phyloP scores from a whole-genome alignment of 2,113 vertebrate genomes.

The Columbina picui region DNA sequence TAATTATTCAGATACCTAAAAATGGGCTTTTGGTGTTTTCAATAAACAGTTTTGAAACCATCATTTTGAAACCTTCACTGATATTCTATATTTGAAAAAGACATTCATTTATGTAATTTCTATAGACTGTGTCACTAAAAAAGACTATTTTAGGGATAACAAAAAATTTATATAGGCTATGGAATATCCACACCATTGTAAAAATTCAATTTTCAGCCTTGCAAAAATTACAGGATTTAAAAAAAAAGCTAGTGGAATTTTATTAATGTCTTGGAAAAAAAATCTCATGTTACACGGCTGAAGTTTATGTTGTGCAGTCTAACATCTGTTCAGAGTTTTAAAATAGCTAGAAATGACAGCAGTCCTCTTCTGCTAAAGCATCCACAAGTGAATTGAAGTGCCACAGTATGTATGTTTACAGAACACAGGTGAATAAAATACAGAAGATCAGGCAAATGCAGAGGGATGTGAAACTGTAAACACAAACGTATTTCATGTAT shows the following conservation, averaged over 20 bases:
- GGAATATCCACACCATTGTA: neutral
- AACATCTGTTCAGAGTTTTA: conserved; percentile 39
- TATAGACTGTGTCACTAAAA: neutral
- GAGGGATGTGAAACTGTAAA: neutral
- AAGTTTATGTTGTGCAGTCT: neutral
- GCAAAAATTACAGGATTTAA: neutral
- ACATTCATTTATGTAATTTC: neutral
- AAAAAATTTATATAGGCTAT: neutral
- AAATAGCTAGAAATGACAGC: conserved; percentile 30
- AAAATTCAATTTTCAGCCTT: neutral
- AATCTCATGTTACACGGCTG: neutral
- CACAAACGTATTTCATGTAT: neutral
- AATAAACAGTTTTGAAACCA: neutral
- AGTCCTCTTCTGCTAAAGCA: neutral
- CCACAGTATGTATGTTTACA: conserved; percentile 2
- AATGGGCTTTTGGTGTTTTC: neutral
- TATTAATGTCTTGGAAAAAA: neutral
- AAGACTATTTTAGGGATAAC: neutral
- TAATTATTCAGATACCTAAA: neutral
- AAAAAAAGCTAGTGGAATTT: neutral
- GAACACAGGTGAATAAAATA: neutral
- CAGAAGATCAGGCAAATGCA: neutral
- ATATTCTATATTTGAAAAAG: neutral
- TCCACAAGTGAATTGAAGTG: neutral
- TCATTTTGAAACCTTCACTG: neutral